Percentiles rank a stretch among this genome's conserved stretches.
phyloP scores from a whole-genome alignment of 2,797 vertebrate species.

The Gouania willdenowi region DNA sequence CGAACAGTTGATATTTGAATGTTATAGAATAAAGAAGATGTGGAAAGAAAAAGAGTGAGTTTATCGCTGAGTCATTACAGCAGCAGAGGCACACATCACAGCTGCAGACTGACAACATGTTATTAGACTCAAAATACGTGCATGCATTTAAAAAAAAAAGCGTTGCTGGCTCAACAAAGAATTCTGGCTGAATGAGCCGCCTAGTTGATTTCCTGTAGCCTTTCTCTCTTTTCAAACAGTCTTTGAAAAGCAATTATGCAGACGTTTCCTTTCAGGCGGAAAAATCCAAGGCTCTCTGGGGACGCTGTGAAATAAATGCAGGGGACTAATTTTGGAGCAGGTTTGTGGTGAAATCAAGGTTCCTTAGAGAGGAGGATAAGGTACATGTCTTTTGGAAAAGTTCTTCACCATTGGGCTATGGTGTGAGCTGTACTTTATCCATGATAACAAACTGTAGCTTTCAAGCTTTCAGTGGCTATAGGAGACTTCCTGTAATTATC shows the following conservation, averaged over 20 bases:
- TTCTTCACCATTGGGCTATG: no score
- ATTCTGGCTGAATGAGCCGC: constrained; percentile 20
- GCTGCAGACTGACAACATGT: constrained; percentile 40
- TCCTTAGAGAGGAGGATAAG: no score
- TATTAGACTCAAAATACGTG: constrained; percentile 45
- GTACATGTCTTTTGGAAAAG: no score
- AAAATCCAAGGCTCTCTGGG: constrained; percentile 6
- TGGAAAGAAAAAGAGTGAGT: no score
- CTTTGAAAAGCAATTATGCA: constrained; percentile 29
- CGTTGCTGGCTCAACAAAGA: not conserved
- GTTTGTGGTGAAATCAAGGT: not conserved
- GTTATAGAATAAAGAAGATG: no score
- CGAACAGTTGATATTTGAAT: no score
- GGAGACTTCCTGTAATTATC: no score
- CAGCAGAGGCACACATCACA: constrained; percentile 8
- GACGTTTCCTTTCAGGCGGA: not conserved
- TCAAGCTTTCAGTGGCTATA: no score
- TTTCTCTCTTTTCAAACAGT: not conserved
- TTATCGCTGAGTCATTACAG: constrained; percentile 17
- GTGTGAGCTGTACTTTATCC: no score
- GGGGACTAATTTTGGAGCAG: not conserved
- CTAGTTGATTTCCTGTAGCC: constrained; percentile 1
- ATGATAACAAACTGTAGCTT: no score
- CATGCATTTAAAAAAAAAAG: constrained; percentile 2
- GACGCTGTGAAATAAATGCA: not conserved